Conservation (phyloP, 1,140 invertebrate species). For the Drosophila punjabiensis region DNA sequence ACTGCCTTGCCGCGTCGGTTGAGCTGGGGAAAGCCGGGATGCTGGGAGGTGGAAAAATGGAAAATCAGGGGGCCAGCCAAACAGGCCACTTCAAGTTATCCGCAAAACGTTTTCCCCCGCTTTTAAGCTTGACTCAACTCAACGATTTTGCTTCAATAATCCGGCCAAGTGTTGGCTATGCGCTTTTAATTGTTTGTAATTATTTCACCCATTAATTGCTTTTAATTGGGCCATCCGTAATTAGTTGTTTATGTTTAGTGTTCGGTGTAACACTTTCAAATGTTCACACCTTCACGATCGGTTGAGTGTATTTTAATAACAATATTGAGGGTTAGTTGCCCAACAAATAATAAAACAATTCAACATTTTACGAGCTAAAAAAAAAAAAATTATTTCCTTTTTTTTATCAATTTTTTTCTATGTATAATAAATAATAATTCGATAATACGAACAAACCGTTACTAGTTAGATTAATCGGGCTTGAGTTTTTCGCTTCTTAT, state of each 20-base stretch:
- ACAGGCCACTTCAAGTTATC: constrained; percentile 22
- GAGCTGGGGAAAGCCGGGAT: background rate
- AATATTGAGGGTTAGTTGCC: background rate
- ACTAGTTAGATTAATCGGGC: too few species aligned
- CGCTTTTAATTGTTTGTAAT: constrained; percentile 68
- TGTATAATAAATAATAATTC: too few species aligned
- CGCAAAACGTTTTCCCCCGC: background rate
- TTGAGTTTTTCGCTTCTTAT: too few species aligned
- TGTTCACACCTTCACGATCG: constrained; percentile 29
- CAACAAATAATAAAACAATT: background rate
- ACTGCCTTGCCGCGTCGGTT: background rate
- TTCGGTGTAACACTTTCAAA: constrained; percentile 23
- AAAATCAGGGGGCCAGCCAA: background rate
- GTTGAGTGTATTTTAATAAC: background rate
- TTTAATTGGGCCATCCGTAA: constrained; percentile 55
- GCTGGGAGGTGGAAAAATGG: constrained; percentile 2
- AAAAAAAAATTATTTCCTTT: background rate
- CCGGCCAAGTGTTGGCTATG: constrained; percentile 39
- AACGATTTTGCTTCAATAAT: constrained; percentile 49
- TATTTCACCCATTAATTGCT: constrained; percentile 50
- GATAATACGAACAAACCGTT: too few species aligned
- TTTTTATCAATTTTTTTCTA: background rate
- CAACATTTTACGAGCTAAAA: background rate
- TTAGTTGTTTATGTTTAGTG: constrained; percentile 30
- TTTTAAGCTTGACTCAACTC: background rate